phyloP scores from a whole-genome alignment of 1,140 invertebrate species.

The Bactericera cockerelli region DNA sequence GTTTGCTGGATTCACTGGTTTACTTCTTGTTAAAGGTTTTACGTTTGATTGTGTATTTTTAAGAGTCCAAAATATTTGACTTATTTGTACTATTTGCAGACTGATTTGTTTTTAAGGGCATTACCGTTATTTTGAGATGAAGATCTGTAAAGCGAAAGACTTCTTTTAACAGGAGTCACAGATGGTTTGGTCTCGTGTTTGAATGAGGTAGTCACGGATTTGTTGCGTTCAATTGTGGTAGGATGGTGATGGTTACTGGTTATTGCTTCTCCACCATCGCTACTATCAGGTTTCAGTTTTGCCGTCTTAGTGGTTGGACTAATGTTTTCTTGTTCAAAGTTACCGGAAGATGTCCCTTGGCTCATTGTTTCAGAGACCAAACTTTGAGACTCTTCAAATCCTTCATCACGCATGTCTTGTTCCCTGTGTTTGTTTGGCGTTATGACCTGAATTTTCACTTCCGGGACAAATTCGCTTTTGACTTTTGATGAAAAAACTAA shows the following conservation, averaged over 20 bases:
- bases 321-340: constrained; percentile 1
- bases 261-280: constrained; percentile 24
- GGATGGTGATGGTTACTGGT: constrained; percentile 16
- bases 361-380: constrained; percentile 68
- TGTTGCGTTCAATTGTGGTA: constrained; percentile 29
- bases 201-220: constrained; percentile 19
- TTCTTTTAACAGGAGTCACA: background rate
- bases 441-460: constrained; percentile 29
- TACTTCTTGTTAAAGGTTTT: constrained; percentile 21
- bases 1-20: constrained; percentile 24
- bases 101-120: constrained; percentile 16
- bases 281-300: constrained; percentile 22
- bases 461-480: constrained; percentile 30
- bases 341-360: constrained; percentile 53
- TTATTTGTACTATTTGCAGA: constrained; percentile 13
- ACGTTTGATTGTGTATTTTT: constrained; percentile 15
- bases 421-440: constrained; percentile 31
- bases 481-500: background rate
- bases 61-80: constrained; percentile 20
- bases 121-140: constrained; percentile 2
- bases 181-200: constrained; percentile 8
- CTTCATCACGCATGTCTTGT: constrained; percentile 65
- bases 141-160: background rate
- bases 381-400: constrained; percentile 76
- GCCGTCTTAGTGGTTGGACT: constrained; percentile 11